Conservation (phyloP, 2,888 invertebrate species). For the Euplexia lucipara region DNA sequence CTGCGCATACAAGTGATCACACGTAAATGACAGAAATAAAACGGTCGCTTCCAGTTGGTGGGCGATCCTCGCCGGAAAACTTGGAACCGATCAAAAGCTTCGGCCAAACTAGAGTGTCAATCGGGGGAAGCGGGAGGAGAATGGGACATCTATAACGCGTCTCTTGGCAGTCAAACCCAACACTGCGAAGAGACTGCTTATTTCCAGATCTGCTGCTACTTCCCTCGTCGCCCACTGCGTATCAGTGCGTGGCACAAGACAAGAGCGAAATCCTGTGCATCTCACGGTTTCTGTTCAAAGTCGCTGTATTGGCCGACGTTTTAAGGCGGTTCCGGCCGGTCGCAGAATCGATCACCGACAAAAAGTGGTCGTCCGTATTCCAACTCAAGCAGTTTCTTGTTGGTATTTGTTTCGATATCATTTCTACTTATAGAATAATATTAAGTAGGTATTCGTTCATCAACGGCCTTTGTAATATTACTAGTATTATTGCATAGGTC, state of each 20-base stretch:
- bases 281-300: neutral
- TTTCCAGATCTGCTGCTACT: neutral
- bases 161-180: neutral
- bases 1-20: constrained; percentile 7
- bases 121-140: neutral
- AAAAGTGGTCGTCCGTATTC: constrained; percentile 4
- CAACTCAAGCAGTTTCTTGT: constrained; percentile 16
- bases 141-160: neutral
- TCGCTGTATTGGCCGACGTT: neutral
- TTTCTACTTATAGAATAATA: neutral
- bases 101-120: neutral
- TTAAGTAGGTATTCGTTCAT: constrained; percentile 10
- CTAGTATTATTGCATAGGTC: constrained; percentile 27
- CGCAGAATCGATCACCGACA: neutral
- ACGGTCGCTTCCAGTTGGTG: constrained; percentile 5
- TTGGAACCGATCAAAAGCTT: neutral
- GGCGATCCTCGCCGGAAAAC: neutral
- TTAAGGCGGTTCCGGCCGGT: neutral
- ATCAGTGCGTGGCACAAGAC: neutral
- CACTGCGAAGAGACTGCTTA: neutral
- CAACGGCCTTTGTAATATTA: constrained; percentile 41
- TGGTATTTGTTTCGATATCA: neutral
- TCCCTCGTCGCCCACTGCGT: neutral
- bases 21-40: too few relatives aligned
- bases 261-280: neutral